phyloP scores from a whole-genome alignment of 2,888 invertebrate genomes.

The Heteromurus nitidus region DNA sequence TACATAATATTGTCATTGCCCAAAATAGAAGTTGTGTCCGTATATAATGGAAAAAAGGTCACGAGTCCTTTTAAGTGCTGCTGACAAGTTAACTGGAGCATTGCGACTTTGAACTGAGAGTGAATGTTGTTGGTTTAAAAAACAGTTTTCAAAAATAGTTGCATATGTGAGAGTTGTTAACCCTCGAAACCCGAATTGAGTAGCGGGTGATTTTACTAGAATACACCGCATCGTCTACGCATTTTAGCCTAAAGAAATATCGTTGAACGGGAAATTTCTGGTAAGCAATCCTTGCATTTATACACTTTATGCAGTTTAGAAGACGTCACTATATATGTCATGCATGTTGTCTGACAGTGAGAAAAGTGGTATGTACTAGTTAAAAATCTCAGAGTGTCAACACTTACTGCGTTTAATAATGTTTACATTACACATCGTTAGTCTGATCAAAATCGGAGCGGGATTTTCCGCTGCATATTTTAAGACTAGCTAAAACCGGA shows the following conservation, averaged over 20 bases:
- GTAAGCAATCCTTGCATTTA: neutral
- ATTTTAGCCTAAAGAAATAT: too few relatives aligned
- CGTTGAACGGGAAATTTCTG: too few relatives aligned
- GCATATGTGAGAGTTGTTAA: neutral
- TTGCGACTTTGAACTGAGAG: neutral
- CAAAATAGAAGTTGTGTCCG: neutral
- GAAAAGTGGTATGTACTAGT: too few relatives aligned
- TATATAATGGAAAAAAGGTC: neutral
- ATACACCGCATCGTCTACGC: neutral
- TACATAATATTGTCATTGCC: neutral
- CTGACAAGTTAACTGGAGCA: slow-evolving; percentile 1
- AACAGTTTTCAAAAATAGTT: neutral
- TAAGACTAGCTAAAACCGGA: too few relatives aligned
- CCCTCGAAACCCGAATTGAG: neutral
- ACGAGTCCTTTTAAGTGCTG: neutral
- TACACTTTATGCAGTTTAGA: neutral
- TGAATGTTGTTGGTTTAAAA: neutral
- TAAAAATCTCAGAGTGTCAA: too few relatives aligned
- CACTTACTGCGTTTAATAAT: too few relatives aligned
- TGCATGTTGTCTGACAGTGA: too few relatives aligned
- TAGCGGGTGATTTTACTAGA: neutral
- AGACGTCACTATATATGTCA: too few relatives aligned
- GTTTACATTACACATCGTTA: too few relatives aligned
- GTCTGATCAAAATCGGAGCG: too few relatives aligned
- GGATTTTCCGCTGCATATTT: too few relatives aligned